A percentile compares a stretch with the other conserved stretches of the same genome.
Conservation (phyloP, 2,888 invertebrate genomes). For the Gandaritis pyraliata region DNA sequence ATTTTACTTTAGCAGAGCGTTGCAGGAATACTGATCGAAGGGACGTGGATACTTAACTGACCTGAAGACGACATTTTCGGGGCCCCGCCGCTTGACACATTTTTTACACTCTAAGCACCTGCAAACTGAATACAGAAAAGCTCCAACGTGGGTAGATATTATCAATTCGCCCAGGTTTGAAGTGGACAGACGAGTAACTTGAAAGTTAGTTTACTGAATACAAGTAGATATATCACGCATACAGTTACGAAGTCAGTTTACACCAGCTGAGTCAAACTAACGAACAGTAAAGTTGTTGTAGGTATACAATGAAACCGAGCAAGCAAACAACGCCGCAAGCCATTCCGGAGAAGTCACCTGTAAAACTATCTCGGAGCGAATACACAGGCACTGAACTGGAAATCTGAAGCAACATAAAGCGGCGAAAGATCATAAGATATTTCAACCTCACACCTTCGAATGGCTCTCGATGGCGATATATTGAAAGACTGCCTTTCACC, state of each 20-base stretch:
- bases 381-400: slow-evolving; percentile 36
- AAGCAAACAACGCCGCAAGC: slow-evolving; percentile 23
- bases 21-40: slow-evolving; percentile 32
- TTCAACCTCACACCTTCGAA: slow-evolving; percentile 45
- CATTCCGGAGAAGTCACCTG: slow-evolving; percentile 38
- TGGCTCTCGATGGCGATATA: slow-evolving; percentile 45
- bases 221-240: neutral
- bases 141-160: slow-evolving; percentile 3
- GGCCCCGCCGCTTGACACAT: slow-evolving; percentile 23
- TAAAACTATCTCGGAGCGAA: slow-evolving; percentile 39
- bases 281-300: slow-evolving; percentile 11
- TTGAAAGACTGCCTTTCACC: slow-evolving; percentile 40
- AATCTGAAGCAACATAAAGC: slow-evolving; percentile 36
- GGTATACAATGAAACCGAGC: slow-evolving; percentile 26
- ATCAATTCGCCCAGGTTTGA: neutral
- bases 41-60: slow-evolving; percentile 21
- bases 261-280: slow-evolving; percentile 18
- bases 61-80: slow-evolving; percentile 26
- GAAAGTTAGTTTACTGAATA: neutral
- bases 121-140: slow-evolving; percentile 19
- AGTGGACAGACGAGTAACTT: neutral
- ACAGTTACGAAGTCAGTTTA: slow-evolving; percentile 3
- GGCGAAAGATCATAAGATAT: slow-evolving; percentile 47
- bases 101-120: slow-evolving; percentile 20
- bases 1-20: slow-evolving; percentile 31